Evolutionary conservation across 2,888 invertebrate genomes (phyloP).

Genomic region (Drosophila imparisetae): DNA sequence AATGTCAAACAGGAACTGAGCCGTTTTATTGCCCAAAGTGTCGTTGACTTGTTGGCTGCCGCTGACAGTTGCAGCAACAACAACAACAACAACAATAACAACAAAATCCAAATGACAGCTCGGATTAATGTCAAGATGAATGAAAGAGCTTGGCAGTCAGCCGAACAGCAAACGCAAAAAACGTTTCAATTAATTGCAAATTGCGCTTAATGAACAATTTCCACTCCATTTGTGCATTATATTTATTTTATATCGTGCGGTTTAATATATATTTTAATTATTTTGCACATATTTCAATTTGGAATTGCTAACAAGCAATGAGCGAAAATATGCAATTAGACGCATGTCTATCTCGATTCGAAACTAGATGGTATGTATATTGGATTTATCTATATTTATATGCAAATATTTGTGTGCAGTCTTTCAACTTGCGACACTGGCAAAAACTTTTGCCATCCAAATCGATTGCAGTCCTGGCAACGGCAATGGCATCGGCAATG

Average conservation of each 20-base stretch:
- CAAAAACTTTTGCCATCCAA: slow-evolving; percentile 14
- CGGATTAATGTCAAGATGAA: slow-evolving; percentile 52
- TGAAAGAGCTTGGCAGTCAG: background rate
- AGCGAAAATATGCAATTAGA: background rate
- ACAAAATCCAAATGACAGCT: slow-evolving; percentile 12
- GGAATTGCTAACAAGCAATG: background rate
- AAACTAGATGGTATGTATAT: background rate
- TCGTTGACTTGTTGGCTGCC: slow-evolving; percentile 42
- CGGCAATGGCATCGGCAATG: background rate
- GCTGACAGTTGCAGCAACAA: background rate
- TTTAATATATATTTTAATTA: background rate
- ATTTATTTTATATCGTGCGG: background rate
- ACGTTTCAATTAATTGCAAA: slow-evolving; percentile 47
- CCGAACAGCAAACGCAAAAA: background rate
- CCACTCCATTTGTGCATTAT: slow-evolving; percentile 19
- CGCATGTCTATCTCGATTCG: background rate
- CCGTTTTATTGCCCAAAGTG: slow-evolving; percentile 44
- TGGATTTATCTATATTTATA: background rate
- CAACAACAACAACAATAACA: slow-evolving; percentile 13
- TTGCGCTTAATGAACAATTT: slow-evolving; percentile 39
- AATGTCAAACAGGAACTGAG: slow-evolving; percentile 47
- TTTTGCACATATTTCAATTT: background rate
- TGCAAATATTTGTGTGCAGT: background rate
- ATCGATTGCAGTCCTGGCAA: slow-evolving; percentile 5
- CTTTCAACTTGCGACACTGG: slow-evolving; percentile 11